phyloP scores from a whole-genome alignment of 2,113 vertebrate species.

The Illadopsis cleaveri region DNA sequence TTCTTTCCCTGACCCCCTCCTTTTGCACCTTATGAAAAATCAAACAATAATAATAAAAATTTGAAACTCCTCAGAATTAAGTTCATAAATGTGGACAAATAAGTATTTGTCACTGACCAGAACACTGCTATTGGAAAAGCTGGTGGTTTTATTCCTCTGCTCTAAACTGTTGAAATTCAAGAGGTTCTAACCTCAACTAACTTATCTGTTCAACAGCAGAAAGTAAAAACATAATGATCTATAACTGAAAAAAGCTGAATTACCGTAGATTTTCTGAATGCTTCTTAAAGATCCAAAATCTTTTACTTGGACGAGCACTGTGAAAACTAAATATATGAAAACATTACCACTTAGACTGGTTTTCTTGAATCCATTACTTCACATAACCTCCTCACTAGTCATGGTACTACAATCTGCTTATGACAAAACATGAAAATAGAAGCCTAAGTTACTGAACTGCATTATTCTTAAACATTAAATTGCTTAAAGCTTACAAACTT shows the following conservation, averaged over 20 bases:
- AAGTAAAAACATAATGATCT: not conserved
- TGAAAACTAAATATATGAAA: constrained; percentile 84
- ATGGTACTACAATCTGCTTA: not conserved
- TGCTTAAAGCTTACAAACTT: not conserved
- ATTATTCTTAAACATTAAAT: not conserved
- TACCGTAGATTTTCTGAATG: constrained; percentile 79
- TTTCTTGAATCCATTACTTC: not conserved
- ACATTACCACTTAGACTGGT: not conserved
- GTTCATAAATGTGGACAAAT: not conserved
- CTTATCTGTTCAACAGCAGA: not conserved
- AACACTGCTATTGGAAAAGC: not conserved
- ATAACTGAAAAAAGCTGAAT: constrained; percentile 19
- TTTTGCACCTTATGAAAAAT: not conserved
- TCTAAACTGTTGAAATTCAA: not conserved
- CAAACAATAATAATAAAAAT: not conserved
- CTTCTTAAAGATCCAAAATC: constrained; percentile 82
- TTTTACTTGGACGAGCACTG: constrained; percentile 84
- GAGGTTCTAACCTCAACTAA: not conserved
- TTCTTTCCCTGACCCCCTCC: not conserved
- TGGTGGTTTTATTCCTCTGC: not conserved
- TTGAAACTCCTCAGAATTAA: not conserved
- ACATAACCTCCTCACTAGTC: not conserved
- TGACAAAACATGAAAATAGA: not conserved
- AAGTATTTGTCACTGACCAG: not conserved
- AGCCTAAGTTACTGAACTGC: not conserved